Base-by-base conservation (phyloP, 2,113 vertebrate species). In the Brachyistius frenatus region DNA sequence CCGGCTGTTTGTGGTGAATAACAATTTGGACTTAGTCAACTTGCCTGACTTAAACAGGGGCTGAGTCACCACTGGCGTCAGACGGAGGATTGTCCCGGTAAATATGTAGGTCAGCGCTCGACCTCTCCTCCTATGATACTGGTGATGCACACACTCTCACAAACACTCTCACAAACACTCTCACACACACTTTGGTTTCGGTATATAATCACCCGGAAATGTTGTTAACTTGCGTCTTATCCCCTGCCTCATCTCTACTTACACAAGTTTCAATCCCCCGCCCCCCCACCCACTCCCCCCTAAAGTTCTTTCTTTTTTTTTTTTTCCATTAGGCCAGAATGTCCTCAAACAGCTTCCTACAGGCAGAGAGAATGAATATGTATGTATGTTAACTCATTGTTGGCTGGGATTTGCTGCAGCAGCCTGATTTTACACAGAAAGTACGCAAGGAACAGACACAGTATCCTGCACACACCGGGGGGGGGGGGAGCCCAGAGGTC, bases 11-110 rank as follows among this genome's bases (percentile, higher is more conserved):
- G 83, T 73, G 62, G 7, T 80, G 87, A 91, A 89, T 86, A 82
- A 80, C 73, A 81, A 87, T 83, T 46, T 55, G 76, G 56, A 73
- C 13, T 78, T 44, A 60, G 54, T 83, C 53, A 46, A 78, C 70
- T 35, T 11, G 55, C 66, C 73, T 74, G 71, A 84, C 47, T 72
- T 64, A 54, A 62, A 76, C 33, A 33, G 61, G 54, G 6, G 52
- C 66, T 86, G 85, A 88, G 81, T 90, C 90, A 89, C 69, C 2
- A 75, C 66, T 77, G 84, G 52, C 83, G 58, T 88, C 85, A 88
- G 78, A 68, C 67, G 31, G 8, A 5, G 44, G 56, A 71, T 35
- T 5, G 31, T 80, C 74, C 58, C 4, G 49, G 50, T 73, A 16
- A 74, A 63, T 54, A 88, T 83, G 76, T 80, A 76, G 89, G 86